Evolutionary conservation across 2,113 vertebrate genomes (phyloP).

Genomic region (Chionodraco myersi): DNA sequence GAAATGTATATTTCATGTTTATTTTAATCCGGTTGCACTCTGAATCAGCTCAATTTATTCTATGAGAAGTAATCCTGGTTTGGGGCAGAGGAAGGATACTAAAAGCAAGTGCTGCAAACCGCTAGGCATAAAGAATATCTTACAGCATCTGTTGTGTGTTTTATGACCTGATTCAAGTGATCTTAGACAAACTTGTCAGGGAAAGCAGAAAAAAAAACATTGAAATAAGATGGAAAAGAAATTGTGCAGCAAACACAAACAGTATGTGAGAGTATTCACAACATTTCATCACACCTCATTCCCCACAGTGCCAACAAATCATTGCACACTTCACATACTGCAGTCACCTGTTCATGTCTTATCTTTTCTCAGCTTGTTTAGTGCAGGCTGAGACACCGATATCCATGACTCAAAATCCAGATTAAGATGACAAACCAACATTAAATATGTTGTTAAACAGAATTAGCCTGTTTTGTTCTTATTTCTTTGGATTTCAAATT

Average conservation of each 20-base stretch:
- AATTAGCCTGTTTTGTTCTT: neutral
- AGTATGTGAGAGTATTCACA: conserved; percentile 3
- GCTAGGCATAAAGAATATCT: neutral
- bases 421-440: conserved; percentile 20
- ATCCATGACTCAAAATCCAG: conserved; percentile 13
- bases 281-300: conserved; percentile 28
- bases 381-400: neutral
- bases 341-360: conserved; percentile 52
- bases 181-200: neutral
- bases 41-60: neutral
- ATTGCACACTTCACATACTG: conserved; percentile 37
- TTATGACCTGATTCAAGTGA: neutral
- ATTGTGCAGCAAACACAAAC: neutral
- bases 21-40: neutral
- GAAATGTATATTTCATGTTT: conserved; percentile 3
- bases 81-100: neutral
- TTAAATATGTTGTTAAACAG: neutral
- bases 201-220: neutral
- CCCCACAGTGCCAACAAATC: neutral
- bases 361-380: too few species aligned
- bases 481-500: neutral
- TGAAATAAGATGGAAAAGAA: neutral
- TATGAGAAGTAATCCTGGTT: conserved; percentile 1
- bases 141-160: neutral
- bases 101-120: conserved; percentile 1